Evolutionary conservation across 35 echinoderm and acorn worm genomes (phyloP).

Genomic region (Stichopus chloronotus): DNA sequence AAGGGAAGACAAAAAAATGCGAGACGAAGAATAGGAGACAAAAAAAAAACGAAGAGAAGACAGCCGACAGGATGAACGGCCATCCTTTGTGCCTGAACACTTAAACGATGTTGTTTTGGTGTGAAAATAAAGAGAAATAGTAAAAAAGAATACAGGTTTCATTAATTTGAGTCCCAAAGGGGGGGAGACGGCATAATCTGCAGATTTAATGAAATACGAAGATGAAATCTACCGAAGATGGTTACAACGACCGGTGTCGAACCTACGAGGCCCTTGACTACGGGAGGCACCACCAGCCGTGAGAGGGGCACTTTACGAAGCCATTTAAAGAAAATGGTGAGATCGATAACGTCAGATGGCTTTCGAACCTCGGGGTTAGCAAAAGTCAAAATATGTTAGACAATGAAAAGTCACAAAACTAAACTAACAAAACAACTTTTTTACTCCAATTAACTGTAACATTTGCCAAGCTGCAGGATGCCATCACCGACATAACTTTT

Average conservation of each 20-base stretch:
- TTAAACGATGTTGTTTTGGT: constrained; percentile 14
- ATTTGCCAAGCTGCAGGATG: too few species aligned
- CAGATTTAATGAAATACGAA: background rate
- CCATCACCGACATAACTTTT: too few species aligned
- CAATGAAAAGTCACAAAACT: too few species aligned
- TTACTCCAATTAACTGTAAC: too few species aligned
- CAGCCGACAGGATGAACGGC: background rate
- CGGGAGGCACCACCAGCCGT: background rate
- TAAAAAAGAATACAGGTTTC: constrained; percentile 34
- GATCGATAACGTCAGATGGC: background rate
- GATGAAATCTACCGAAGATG: background rate
- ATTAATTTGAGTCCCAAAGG: constrained; percentile 44
- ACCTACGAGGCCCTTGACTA: background rate
- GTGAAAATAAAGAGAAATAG: background rate
- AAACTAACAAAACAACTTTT: too few species aligned
- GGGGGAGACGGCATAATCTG: background rate
- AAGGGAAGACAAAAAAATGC: too few species aligned
- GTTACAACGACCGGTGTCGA: background rate
- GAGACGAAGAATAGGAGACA: too few species aligned
- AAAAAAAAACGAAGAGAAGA: too few species aligned
- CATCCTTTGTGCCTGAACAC: constrained; percentile 35
- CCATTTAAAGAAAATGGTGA: background rate
- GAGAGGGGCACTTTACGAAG: background rate
- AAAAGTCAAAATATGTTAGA: too few species aligned
- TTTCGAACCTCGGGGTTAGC: background rate